Percentiles rank a stretch among this genome's conserved stretches.
Evolutionary conservation across 2,797 vertebrate genomes (phyloP).

Genomic region (Micropoecilia bifurca): DNA sequence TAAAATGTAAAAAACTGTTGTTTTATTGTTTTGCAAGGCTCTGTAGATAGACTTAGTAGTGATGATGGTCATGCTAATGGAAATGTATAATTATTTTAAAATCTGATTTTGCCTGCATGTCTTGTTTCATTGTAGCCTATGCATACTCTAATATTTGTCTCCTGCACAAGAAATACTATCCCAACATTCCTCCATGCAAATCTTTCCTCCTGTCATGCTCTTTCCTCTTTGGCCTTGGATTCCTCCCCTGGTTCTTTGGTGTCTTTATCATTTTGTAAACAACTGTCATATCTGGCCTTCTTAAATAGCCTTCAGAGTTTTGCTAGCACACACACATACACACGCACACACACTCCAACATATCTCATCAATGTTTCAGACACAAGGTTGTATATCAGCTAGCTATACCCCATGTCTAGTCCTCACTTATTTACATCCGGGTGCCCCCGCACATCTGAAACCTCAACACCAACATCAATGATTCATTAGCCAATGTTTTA

Average conservation of each 20-base stretch:
- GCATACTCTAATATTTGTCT: constrained; percentile 17
- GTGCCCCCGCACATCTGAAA: constrained; percentile 77
- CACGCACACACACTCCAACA: constrained; percentile 25
- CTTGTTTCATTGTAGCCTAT: constrained; percentile 38
- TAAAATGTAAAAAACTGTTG: not conserved
- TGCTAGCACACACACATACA: constrained; percentile 15
- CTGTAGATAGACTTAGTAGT: not conserved
- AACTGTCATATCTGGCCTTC: constrained; percentile 90
- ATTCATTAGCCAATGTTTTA: constrained; percentile 81
- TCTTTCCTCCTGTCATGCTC: constrained; percentile 62
- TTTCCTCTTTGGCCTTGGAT: constrained; percentile 76
- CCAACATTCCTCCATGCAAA: constrained; percentile 2
- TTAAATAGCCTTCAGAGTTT: constrained; percentile 86
- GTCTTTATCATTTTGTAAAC: constrained; percentile 89
- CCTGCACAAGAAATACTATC: constrained; percentile 11
- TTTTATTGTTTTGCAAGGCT: not conserved
- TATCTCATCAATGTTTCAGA: constrained; percentile 93
- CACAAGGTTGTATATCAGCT: constrained; percentile 89
- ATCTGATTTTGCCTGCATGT: not conserved
- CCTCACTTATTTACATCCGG: constrained; percentile 97
- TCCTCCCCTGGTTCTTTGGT: constrained; percentile 68
- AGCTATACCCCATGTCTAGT: constrained; percentile 78
- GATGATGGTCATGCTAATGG: not conserved
- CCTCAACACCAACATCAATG: constrained; percentile 80
- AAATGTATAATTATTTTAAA: not conserved